A percentile compares a stretch with the other conserved stretches of the same genome.
These are phyloP conservation scores for Lepidotrigona ventralis DNA, from an alignment of 1,140 invertebrate genomes.

Conservation along the genomic window DNA sequence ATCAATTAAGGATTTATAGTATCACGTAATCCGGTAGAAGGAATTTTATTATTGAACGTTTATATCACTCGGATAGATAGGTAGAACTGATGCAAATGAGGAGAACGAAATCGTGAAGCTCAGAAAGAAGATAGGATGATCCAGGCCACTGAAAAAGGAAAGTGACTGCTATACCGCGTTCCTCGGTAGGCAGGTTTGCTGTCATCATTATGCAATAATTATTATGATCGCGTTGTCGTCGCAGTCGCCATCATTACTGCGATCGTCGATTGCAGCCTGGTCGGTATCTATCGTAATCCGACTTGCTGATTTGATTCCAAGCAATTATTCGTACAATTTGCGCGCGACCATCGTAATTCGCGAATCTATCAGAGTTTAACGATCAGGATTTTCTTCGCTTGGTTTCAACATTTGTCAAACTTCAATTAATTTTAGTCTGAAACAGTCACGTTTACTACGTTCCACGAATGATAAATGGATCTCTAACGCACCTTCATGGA, in stretches of 20 bases:
- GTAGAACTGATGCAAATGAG: not conserved
- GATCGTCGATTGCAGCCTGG: conserved; percentile 56
- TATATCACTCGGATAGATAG: not conserved
- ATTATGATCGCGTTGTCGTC: conserved; percentile 70
- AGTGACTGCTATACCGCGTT: conserved; percentile 70
- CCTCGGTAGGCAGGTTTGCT: conserved; percentile 65
- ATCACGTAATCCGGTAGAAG: not conserved
- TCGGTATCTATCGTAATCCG: conserved; percentile 48
- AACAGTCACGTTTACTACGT: not conserved
- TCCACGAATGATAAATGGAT: not conserved
- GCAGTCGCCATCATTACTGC: conserved; percentile 61
- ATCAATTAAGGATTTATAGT: not conserved
- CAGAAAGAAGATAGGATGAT: conserved; percentile 70
- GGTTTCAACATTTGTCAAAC: not conserved
- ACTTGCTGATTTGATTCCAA: conserved; percentile 51
- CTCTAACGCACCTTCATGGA: not conserved
- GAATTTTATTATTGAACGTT: not conserved
- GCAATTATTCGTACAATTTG: conserved; percentile 45
- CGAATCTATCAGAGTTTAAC: too few species aligned
- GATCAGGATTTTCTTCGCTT: not conserved
- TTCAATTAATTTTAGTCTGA: not conserved
- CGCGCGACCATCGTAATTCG: conserved; percentile 16
- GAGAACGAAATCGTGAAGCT: conserved; percentile 25
- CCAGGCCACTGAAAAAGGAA: conserved; percentile 78
- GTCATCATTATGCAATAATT: conserved; percentile 75